Evolutionary conservation across 1,140 invertebrate species (phyloP), one percentile per base, ranked within the genome.

Genomic region (Brachionus asplanchnoidis): DNA sequence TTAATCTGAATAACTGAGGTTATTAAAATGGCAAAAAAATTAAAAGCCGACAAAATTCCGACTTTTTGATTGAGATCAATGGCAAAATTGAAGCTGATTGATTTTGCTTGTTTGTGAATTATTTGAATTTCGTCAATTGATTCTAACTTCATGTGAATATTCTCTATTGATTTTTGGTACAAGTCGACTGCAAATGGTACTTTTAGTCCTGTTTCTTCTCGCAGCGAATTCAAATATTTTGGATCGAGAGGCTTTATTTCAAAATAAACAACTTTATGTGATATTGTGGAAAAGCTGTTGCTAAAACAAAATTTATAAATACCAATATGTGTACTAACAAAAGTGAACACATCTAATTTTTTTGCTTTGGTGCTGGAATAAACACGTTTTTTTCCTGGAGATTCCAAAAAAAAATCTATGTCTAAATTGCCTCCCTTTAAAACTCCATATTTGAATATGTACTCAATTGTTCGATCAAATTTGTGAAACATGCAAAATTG

Each of bases 381-480:
- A 0, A 79, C 28, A 2, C 75, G 44, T 14, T 28, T 79, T n/a
- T 17, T 17, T 3, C 12, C n/a, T 60, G 75, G 53, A n/a, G n/a
- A n/a, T n/a, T n/a, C n/a, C n/a, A n/a, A n/a, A n/a, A n/a, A n/a
- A n/a, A n/a, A n/a, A n/a, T 79, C 28, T 46, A 79, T 79, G n/a
- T 79, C 75, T n/a, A 79, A 79, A 79, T 79, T 46, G n/a, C 44
- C 75, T 5, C 75, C 75, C 26, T 79, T 79, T 50, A 79, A 28
- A 26, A 79, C 42, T 1, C 75, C 75, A 60, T 79, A 79, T 60
- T 79, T 50, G 28, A 79, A 60, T 3, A 53, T 46, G 42, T 79
- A 79, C 36, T 79, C 75, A 14, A 79, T 79, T 0, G 75, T 28
- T 20, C 44, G 26, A 17, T 79, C 44, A 36, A 79, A 79, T 14